These are phyloP conservation scores for Pseudotriccus pelzelni DNA, from an alignment of 2,797 vertebrate genomes.

Conservation along the genomic window DNA sequence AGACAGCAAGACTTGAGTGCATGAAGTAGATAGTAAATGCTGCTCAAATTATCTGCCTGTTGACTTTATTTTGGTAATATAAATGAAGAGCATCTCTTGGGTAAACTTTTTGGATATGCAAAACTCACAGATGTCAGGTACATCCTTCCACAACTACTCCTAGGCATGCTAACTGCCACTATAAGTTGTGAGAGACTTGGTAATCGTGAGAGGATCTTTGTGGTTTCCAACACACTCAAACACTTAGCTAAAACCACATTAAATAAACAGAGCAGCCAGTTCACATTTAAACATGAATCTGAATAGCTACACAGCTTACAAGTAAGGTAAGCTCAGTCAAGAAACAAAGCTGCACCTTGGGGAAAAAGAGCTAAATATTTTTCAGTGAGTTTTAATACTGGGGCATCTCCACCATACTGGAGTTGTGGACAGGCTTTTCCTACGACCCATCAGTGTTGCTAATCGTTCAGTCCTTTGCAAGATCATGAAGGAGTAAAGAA, in stretches of 20 bases:
- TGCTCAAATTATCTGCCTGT: neutral
- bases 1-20: neutral
- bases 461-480: neutral
- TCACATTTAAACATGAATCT: neutral
- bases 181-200: neutral
- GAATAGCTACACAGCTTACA: neutral
- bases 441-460: neutral
- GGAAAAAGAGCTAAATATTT: neutral
- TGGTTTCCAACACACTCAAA: neutral
- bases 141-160: neutral
- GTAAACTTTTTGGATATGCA: neutral
- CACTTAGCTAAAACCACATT: neutral
- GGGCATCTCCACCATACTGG: neutral
- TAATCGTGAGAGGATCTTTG: neutral
- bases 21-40: neutral
- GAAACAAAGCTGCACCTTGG: neutral
- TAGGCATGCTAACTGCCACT: neutral
- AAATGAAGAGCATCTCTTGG: neutral
- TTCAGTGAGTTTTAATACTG: neutral
- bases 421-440: neutral
- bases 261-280: neutral
- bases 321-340: neutral
- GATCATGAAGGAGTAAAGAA: neutral
- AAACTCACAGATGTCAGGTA: neutral
- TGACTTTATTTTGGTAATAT: constrained; percentile 19